Evolutionary conservation across 2,113 vertebrate species (phyloP).

Genomic region (Danionella cerebrum): DNA sequence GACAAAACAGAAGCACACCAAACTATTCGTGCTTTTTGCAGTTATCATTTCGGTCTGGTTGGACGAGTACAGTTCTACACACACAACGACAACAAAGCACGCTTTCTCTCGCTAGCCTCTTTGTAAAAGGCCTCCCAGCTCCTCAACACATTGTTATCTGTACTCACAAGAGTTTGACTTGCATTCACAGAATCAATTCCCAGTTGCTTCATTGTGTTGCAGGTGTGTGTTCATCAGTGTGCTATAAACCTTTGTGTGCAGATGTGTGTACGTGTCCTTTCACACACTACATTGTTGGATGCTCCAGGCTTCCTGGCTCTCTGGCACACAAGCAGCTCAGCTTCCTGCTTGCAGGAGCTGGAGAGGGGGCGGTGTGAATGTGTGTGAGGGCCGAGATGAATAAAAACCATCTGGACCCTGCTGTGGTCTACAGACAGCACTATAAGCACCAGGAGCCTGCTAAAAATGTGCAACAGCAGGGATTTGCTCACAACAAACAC

Average conservation of each 20-base stretch:
- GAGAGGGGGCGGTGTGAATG: constrained; percentile 45
- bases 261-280: constrained; percentile 31
- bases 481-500: constrained; percentile 46
- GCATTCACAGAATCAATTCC: not conserved
- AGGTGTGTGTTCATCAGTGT: not conserved
- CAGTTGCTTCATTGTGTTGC: constrained; percentile 13
- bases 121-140: not conserved
- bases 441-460: constrained; percentile 50
- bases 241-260: not conserved
- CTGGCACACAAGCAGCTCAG: constrained; percentile 59
- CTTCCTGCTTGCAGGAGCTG: constrained; percentile 58
- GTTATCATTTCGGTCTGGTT: not conserved
- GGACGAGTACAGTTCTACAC: not conserved
- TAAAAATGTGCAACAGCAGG: constrained; percentile 43
- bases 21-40: too few species aligned
- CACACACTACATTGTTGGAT: constrained; percentile 49
- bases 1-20: too few species aligned
- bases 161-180: constrained; percentile 14
- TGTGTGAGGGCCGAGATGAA: constrained; percentile 55
- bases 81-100: not conserved
- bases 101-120: not conserved
- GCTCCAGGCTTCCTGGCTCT: constrained; percentile 58
- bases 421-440: constrained; percentile 42
- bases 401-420: constrained; percentile 70
- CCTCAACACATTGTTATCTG: not conserved